A percentile compares a stretch with the other conserved stretches of the same genome.
These are phyloP conservation scores for Spongia lamella DNA, from an alignment of 37 sponge, comb jelly and placozoan genomes.

Conservation along the genomic window DNA sequence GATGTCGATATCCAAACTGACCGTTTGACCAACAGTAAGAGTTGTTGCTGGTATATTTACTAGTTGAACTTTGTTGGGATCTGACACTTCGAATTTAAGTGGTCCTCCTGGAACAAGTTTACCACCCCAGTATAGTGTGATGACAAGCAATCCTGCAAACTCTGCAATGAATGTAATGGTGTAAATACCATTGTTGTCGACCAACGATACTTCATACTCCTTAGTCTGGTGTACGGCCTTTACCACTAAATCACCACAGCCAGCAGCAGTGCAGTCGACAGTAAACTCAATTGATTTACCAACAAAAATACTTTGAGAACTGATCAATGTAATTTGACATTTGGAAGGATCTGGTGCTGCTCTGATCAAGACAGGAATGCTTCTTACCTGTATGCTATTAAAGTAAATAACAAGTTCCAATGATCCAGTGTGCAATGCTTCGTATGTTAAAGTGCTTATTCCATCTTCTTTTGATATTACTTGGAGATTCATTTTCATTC, in stretches of 20 bases:
- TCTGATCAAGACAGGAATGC: constrained; percentile 63
- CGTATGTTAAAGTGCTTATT: constrained; percentile 35
- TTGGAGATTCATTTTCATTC: constrained; percentile 62
- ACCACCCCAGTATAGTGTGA: constrained; percentile 75
- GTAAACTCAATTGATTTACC: constrained; percentile 72
- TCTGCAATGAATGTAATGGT: constrained; percentile 76
- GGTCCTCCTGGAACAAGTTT: constrained; percentile 83
- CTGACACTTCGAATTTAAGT: constrained; percentile 77
- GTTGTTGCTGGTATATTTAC: constrained; percentile 59
- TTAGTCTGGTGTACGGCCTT: constrained; percentile 55
- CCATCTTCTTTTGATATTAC: constrained; percentile 16
- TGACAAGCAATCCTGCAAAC: constrained; percentile 66
- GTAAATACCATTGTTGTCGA: constrained; percentile 64
- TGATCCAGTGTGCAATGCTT: constrained; percentile 67
- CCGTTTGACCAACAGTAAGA: constrained; percentile 23
- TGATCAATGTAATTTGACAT: constrained; percentile 47
- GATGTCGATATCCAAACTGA: constrained; percentile 33
- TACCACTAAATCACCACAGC: constrained; percentile 69
- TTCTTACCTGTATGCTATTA: constrained; percentile 54
- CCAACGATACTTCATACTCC: constrained; percentile 52
- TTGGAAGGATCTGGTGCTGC: constrained; percentile 67
- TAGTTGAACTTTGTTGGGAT: constrained; percentile 76
- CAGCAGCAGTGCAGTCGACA: constrained; percentile 80
- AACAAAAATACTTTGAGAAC: constrained; percentile 51
- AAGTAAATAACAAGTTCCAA: constrained; percentile 76